phyloP scores from a whole-genome alignment of 2,797 vertebrate species.

The Enteromius unitaeniatus region DNA sequence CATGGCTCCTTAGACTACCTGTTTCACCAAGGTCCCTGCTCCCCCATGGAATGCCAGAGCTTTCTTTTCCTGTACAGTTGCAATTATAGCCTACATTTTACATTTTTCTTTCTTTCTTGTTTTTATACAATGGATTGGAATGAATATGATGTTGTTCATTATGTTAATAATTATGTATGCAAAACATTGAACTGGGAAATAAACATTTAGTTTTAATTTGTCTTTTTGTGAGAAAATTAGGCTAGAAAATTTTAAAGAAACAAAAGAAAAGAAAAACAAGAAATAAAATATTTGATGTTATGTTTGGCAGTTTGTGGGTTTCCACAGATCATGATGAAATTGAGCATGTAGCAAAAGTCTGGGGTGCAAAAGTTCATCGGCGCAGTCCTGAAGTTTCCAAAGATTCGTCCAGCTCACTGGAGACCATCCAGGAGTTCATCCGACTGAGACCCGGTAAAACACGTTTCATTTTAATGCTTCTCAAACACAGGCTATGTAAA shows the following conservation, averaged over 20 bases:
- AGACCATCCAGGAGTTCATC: constrained; percentile 89
- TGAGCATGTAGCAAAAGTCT: constrained; percentile 85
- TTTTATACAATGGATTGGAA: too few species aligned
- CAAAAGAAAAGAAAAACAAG: too few species aligned
- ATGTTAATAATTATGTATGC: not conserved
- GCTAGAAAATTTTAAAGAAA: too few species aligned
- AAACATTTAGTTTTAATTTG: too few species aligned
- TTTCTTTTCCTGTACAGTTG: too few species aligned
- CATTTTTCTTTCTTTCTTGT: not conserved
- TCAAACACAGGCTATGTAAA: not conserved
- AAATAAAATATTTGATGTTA: not conserved
- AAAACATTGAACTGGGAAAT: not conserved
- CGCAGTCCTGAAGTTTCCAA: constrained; percentile 87
- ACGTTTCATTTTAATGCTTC: not conserved
- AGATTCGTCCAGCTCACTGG: constrained; percentile 88
- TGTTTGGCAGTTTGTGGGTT: constrained; percentile 86
- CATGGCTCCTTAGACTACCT: too few species aligned
- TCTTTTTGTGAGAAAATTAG: too few species aligned
- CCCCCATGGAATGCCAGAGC: too few species aligned
- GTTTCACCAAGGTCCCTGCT: too few species aligned
- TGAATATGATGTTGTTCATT: not conserved
- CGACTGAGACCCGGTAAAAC: constrained; percentile 68
- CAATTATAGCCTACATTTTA: too few species aligned
- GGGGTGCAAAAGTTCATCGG: constrained; percentile 87
- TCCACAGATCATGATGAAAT: constrained; percentile 95